These are phyloP conservation scores for Astropecten irregularis DNA, from an alignment of 53 echinoderm and acorn worm genomes.

Conservation along the genomic window DNA sequence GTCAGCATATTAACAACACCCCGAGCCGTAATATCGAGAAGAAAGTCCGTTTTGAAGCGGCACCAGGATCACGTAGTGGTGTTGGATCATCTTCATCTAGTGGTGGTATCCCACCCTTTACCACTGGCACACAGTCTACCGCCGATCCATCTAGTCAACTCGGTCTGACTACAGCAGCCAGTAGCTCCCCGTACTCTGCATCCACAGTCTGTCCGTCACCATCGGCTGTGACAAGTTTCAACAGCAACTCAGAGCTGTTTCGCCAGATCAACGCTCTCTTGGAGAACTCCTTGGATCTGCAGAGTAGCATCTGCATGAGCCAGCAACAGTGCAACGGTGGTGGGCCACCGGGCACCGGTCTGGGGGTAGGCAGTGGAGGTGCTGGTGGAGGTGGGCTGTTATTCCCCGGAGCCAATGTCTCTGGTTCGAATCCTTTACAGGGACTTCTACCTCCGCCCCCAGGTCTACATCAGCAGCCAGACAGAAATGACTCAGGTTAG, in stretches of 20 bases:
- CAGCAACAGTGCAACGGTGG: constrained; percentile 17
- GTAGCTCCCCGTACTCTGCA: too few species aligned
- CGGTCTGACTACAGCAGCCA: too few species aligned
- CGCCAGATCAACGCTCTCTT: constrained; percentile 88
- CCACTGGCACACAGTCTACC: not conserved
- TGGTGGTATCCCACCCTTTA: not conserved
- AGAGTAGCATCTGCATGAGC: constrained; percentile 51
- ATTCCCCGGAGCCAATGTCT: not conserved
- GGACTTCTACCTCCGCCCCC: constrained; percentile 39
- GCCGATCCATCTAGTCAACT: too few species aligned
- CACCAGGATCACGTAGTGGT: constrained; percentile 16
- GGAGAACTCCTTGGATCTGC: constrained; percentile 79
- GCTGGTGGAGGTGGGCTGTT: not conserved
- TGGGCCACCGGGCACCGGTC: not conserved
- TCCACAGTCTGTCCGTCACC: not conserved
- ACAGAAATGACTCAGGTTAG: constrained; percentile 35
- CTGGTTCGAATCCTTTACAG: constrained; percentile 19
- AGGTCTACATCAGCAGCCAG: constrained; percentile 38
- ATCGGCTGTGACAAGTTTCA: constrained; percentile 25
- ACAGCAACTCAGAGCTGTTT: constrained; percentile 81
- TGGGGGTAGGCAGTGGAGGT: not conserved
- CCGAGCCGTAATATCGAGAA: constrained; percentile 6
- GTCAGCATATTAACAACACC: not conserved
- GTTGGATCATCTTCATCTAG: not conserved
- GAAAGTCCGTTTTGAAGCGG: constrained; percentile 41